Conservation (phyloP, 2,888 invertebrate genomes). For the Galeruca laticollis region DNA sequence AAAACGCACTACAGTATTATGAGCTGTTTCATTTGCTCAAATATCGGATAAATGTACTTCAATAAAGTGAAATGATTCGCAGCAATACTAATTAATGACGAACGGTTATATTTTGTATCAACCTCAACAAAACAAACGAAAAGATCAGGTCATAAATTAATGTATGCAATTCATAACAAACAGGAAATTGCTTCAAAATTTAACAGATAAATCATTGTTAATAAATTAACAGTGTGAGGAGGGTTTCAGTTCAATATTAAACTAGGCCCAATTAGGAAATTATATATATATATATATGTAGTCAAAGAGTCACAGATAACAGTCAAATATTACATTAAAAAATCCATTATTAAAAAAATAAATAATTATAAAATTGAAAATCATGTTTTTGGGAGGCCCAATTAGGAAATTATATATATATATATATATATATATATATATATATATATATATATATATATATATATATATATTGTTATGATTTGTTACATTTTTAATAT, state of each 20-base stretch:
- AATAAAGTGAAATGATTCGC: constrained; percentile 22
- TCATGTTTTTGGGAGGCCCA: too few relatives aligned
- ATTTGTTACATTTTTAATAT: too few relatives aligned
- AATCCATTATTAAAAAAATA: too few relatives aligned
- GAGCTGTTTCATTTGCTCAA: constrained; percentile 34
- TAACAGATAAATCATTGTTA: not conserved
- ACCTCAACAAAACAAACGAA: constrained; percentile 13
- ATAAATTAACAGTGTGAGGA: not conserved
- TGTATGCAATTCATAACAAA: not conserved
- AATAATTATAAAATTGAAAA: too few relatives aligned
- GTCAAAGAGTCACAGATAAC: too few relatives aligned
- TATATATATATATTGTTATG: too few relatives aligned
- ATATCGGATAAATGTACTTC: constrained; percentile 32
- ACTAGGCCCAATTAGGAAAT: not conserved
- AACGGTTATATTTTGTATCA: constrained; percentile 19
- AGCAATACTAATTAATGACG: constrained; percentile 27
- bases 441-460: too few relatives aligned
- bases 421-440: too few relatives aligned
- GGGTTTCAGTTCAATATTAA: not conserved
- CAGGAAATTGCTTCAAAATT: not conserved
- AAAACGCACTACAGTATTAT: constrained; percentile 46
- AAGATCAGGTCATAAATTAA: constrained; percentile 29
- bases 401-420: too few relatives aligned
- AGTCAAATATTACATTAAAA: too few relatives aligned
- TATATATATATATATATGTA: too few relatives aligned